A percentile compares a stretch with the other conserved stretches of the same genome.
Evolutionary conservation across 2,888 invertebrate genomes (phyloP).

Genomic region (Lithodes maja): DNA sequence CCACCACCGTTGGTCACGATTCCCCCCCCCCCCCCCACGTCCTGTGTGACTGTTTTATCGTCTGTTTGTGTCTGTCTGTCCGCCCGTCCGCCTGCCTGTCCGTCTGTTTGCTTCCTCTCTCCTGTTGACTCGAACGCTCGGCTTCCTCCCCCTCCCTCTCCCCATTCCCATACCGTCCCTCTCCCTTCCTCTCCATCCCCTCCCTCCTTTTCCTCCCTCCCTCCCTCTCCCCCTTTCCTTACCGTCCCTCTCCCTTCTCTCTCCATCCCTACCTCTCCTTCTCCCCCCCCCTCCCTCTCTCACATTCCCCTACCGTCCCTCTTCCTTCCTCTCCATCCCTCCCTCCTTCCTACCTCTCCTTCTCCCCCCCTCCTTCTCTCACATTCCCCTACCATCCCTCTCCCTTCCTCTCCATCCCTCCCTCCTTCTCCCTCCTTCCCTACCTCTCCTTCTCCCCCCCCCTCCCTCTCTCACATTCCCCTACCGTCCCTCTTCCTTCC

Average conservation of each 20-base stretch:
- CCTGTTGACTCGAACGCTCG: background rate
- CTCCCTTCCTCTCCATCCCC: background rate
- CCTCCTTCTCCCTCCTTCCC: background rate
- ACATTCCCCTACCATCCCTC: background rate
- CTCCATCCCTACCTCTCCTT: background rate
- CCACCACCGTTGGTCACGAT: slow-evolving; percentile 10
- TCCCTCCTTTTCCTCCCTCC: background rate
- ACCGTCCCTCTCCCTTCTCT: background rate
- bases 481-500: background rate
- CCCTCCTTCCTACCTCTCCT: background rate
- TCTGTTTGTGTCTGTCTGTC: slow-evolving; percentile 39
- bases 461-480: background rate
- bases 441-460: background rate
- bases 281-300: background rate
- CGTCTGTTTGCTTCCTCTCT: slow-evolving; percentile 13
- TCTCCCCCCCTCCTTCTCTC: background rate
- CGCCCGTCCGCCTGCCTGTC: slow-evolving; percentile 26
- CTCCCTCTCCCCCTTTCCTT: too few relatives aligned
- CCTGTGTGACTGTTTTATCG: slow-evolving; percentile 26
- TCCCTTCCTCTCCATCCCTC: background rate
- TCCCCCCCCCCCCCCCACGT: slow-evolving; percentile 4
- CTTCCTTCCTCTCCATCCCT: background rate
- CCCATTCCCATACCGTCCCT: too few relatives aligned
- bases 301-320: background rate
- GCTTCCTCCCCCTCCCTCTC: background rate